Evolutionary conservation across 2,797 vertebrate genomes (phyloP).

Genomic region (Urophycis tenuis): DNA sequence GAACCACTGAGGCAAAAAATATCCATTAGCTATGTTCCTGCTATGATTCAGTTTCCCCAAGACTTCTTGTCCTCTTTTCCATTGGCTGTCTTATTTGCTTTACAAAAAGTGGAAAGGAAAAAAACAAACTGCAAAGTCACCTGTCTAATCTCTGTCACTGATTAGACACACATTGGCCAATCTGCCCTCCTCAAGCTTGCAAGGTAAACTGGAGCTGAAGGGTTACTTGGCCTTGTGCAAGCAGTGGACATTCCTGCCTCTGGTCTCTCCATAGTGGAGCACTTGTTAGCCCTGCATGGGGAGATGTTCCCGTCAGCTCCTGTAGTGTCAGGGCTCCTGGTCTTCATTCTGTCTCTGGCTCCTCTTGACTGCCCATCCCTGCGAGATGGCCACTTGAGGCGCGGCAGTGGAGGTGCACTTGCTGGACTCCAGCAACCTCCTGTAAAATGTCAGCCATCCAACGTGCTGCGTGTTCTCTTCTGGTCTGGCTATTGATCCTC

Average conservation of each 20-base stretch:
- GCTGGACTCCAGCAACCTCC: constrained; percentile 15
- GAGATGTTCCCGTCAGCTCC: not conserved
- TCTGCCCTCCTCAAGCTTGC: constrained; percentile 1
- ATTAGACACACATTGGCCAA: constrained; percentile 20
- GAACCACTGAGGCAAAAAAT: not conserved
- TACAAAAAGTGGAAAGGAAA: not conserved
- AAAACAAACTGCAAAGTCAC: not conserved
- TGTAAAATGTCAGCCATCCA: constrained; percentile 11
- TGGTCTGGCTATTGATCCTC: constrained; percentile 9
- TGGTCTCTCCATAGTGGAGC: constrained; percentile 1
- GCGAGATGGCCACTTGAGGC: not conserved
- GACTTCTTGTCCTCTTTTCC: not conserved
- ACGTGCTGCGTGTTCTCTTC: constrained; percentile 11
- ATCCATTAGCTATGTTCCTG: not conserved
- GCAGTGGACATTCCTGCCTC: constrained; percentile 20
- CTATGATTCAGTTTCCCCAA: not conserved
- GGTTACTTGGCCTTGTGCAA: constrained; percentile 22
- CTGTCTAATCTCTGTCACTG: constrained; percentile 9
- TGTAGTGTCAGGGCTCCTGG: not conserved
- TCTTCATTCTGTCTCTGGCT: not conserved
- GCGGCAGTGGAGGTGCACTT: constrained; percentile 12
- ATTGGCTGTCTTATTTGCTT: not conserved
- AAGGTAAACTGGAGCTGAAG: constrained; percentile 27
- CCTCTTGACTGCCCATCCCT: not conserved
- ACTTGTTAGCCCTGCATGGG: constrained; percentile 21